phyloP scores from a whole-genome alignment of 1,140 invertebrate species.

The Drosophila kurseongensis region DNA sequence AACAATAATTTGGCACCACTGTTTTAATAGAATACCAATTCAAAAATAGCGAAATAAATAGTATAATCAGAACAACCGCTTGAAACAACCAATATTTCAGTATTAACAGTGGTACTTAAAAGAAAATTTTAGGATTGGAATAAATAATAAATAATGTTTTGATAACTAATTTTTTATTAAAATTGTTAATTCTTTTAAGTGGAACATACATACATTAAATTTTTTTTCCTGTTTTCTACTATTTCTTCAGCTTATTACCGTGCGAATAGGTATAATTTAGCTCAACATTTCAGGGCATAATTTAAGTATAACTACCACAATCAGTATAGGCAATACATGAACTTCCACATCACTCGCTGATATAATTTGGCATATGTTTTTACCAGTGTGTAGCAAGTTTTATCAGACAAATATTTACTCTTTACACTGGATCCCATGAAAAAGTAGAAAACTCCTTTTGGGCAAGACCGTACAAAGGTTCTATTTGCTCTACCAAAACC shows the following conservation, averaged over 20 bases:
- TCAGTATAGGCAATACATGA: not conserved
- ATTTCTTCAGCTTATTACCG: not conserved
- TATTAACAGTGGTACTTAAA: too few species aligned
- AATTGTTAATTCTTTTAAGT: too few species aligned
- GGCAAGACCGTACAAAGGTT: conserved; percentile 59
- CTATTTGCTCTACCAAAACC: conserved; percentile 62
- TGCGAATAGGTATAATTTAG: not conserved
- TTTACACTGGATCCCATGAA: conserved; percentile 87
- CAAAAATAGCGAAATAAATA: too few species aligned
- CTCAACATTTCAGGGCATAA: not conserved
- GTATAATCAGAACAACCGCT: too few species aligned
- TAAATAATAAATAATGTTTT: too few species aligned
- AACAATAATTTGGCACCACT: too few species aligned
- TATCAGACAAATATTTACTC: conserved; percentile 85
- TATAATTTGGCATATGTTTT: conserved; percentile 86
- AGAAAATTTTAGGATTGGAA: too few species aligned
- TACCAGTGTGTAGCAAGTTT: conserved; percentile 85
- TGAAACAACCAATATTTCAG: too few species aligned
- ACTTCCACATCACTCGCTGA: conserved; percentile 89
- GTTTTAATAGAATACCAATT: too few species aligned
- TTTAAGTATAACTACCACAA: not conserved
- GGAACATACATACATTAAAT: too few species aligned
- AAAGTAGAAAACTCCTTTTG: conserved; percentile 87
- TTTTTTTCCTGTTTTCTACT: not conserved
- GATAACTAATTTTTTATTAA: too few species aligned